Evolutionary conservation across 2,797 vertebrate species (phyloP).

Genomic region (Etheostoma nigrum): DNA sequence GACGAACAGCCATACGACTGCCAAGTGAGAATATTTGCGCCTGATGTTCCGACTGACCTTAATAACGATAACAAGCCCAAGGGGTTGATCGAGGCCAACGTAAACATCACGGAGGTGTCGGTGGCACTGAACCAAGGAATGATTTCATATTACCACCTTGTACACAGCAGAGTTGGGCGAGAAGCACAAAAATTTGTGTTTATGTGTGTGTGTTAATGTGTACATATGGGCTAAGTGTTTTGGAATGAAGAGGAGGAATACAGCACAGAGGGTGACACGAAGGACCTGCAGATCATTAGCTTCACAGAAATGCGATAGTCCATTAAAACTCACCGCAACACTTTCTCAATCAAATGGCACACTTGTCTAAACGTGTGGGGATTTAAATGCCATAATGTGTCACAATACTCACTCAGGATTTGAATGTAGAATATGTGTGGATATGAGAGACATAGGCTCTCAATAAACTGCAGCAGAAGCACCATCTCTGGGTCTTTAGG

Average conservation of each 20-base stretch:
- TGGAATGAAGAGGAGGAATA: conserved; percentile 10
- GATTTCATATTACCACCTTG: conserved; percentile 52
- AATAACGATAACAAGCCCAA: conserved; percentile 53
- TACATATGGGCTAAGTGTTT: not conserved
- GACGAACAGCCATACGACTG: conserved; percentile 41
- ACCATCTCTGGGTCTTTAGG: not conserved
- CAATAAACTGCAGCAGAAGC: conserved; percentile 9
- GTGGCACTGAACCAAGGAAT: conserved; percentile 52
- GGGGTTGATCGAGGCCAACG: conserved; percentile 43
- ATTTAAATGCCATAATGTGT: conserved; percentile 15
- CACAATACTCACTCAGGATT: not conserved
- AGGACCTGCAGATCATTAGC: not conserved
- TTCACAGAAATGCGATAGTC: conserved; percentile 3
- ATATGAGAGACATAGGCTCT: conserved; percentile 17
- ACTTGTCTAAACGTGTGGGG: conserved; percentile 11
- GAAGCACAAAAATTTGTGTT: conserved; percentile 17
- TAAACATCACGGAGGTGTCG: conserved; percentile 65
- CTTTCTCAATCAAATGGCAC: conserved; percentile 20
- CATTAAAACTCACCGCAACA: conserved; percentile 17
- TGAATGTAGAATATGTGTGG: conserved; percentile 19
- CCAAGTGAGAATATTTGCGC: conserved; percentile 47
- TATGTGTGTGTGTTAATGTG: conserved; percentile 1
- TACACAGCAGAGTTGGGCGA: conserved; percentile 36
- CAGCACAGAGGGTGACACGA: not conserved
- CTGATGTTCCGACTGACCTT: conserved; percentile 45